Evolutionary conservation across 2,888 invertebrate species (phyloP).

Genomic region (Seira musarum): DNA sequence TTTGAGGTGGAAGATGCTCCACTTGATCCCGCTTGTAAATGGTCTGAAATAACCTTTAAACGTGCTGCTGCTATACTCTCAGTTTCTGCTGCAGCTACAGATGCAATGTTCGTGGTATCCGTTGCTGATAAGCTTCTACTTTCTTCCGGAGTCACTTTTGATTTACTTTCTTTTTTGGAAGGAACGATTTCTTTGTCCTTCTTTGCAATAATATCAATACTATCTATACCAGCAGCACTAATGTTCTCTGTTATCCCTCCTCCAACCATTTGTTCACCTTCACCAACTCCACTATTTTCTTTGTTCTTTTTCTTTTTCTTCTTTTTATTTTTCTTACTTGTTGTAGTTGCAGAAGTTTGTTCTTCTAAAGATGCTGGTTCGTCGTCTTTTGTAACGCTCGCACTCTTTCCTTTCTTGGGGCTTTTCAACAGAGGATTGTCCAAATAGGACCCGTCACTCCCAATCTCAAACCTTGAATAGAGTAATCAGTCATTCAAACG

Average conservation of each 20-base stretch:
- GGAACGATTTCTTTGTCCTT: neutral
- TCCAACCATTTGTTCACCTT: neutral
- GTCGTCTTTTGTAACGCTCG: neutral
- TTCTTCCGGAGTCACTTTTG: neutral
- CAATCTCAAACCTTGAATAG: conserved; percentile 47
- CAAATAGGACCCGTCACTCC: conserved; percentile 47
- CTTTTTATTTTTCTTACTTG: conserved; percentile 26
- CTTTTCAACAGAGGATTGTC: conserved; percentile 52
- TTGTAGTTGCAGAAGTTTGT: neutral
- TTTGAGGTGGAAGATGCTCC: conserved; percentile 7
- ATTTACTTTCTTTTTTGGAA: neutral
- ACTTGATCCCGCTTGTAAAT: conserved; percentile 16
- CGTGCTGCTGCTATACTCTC: conserved; percentile 25
- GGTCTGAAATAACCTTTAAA: conserved; percentile 32
- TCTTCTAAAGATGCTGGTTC: neutral
- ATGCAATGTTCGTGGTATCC: neutral
- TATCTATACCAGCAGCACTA: too few species aligned
- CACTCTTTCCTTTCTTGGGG: conserved; percentile 22
- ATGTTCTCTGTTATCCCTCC: too few species aligned
- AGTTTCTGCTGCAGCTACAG: neutral
- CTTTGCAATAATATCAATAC: neutral
- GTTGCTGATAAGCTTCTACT: neutral
- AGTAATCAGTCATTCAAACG: too few species aligned
- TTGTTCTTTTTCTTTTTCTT: conserved; percentile 38
- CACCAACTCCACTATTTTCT: neutral